A percentile compares a stretch with the other conserved stretches of the same genome.
phyloP scores from a whole-genome alignment of 23 tunicate genomes.

The Trididemnum clinides region DNA sequence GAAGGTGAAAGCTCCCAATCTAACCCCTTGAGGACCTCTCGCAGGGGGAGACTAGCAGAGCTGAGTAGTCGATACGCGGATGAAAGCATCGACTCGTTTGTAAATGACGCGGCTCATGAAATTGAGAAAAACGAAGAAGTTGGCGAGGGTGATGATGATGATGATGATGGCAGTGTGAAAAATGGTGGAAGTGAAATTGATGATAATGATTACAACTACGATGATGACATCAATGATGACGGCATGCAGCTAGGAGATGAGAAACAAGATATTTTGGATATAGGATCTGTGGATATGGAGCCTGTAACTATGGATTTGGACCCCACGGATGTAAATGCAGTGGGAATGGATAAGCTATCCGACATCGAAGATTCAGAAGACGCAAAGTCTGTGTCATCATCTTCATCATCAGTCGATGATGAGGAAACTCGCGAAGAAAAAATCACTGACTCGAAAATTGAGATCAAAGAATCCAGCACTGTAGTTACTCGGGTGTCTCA shows the following conservation, averaged over 20 bases:
- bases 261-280: too few species aligned
- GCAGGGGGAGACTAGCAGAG: neutral
- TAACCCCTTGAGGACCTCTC: neutral
- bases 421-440: neutral
- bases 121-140: neutral
- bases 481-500: slow-evolving; percentile 48
- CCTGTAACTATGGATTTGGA: too few species aligned
- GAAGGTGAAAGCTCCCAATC: neutral
- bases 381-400: too few species aligned
- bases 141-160: neutral
- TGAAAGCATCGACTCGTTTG: neutral
- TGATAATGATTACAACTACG: slow-evolving; percentile 4
- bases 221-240: neutral
- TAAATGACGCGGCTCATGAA: neutral
- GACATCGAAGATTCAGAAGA: too few species aligned
- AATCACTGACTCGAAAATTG: too few species aligned
- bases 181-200: neutral
- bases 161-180: neutral
- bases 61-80: slow-evolving; percentile 14
- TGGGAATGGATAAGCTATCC: too few species aligned
- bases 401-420: too few species aligned
- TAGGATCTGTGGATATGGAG: too few species aligned
- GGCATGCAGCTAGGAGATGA: slow-evolving; percentile 18
- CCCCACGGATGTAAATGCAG: too few species aligned
- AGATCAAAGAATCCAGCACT: too few species aligned